phyloP scores from a whole-genome alignment of 2,888 invertebrate genomes.

The Conomelus anceps region DNA sequence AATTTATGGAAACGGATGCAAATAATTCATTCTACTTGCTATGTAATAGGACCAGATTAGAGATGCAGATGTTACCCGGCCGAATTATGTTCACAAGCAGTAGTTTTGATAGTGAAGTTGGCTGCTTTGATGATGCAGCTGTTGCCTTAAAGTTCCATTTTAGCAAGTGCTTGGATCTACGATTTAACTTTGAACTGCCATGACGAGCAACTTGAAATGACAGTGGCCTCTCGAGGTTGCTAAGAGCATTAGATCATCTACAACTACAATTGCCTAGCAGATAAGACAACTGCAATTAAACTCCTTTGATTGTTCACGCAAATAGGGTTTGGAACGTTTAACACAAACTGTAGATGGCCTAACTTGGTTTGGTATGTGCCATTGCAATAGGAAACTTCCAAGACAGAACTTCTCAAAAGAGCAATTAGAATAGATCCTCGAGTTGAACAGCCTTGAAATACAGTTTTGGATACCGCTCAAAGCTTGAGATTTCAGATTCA shows the following conservation, averaged over 20 bases:
- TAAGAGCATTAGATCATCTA: background rate
- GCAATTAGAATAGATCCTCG: background rate
- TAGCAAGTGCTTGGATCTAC: background rate
- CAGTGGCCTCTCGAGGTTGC: background rate
- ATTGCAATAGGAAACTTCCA: background rate
- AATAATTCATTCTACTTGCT: background rate
- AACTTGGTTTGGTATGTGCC: background rate
- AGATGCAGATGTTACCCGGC: background rate
- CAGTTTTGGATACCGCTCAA: background rate
- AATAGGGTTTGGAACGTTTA: background rate
- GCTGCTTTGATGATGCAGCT: background rate
- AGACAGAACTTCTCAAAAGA: background rate
- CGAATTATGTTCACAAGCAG: background rate
- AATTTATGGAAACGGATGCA: background rate
- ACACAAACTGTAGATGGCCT: background rate
- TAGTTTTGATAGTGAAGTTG: background rate
- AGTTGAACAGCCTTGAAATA: background rate
- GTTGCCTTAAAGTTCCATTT: background rate
- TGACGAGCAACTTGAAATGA: background rate
- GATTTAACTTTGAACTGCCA: background rate
- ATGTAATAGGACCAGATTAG: background rate
- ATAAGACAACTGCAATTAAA: background rate
- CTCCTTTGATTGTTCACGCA: background rate
- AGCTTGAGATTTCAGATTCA: background rate
- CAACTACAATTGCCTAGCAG: background rate